Evolutionary conservation across 2,113 vertebrate genomes (phyloP).

Genomic region (Dicerorhinus sumatrensis): DNA sequence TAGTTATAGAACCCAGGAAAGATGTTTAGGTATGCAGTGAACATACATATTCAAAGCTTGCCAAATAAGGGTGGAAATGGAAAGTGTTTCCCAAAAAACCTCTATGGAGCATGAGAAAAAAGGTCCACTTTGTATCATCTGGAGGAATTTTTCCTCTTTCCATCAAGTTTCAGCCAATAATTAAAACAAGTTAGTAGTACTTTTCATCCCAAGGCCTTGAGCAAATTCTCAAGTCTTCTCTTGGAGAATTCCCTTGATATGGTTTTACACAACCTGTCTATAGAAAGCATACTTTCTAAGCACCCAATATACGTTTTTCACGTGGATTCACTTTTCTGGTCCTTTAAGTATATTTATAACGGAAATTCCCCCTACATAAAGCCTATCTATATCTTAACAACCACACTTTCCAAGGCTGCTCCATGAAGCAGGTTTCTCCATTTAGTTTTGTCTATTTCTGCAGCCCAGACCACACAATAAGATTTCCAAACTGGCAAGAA

Average conservation of each 20-base stretch:
- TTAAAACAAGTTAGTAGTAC: background rate
- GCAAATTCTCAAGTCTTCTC: background rate
- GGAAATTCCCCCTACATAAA: constrained; percentile 51
- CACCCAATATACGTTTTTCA: background rate
- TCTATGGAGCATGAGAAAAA: background rate
- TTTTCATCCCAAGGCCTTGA: background rate
- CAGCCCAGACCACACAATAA: background rate
- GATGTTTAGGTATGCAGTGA: background rate
- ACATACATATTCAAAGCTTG: background rate
- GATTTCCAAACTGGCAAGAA: constrained; percentile 54
- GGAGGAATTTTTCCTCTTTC: background rate
- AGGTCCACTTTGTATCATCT: constrained; percentile 35
- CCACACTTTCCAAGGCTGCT: constrained; percentile 39
- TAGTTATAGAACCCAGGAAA: background rate
- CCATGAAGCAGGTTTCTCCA: background rate
- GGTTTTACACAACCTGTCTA: background rate
- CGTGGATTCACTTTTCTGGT: background rate
- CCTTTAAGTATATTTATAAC: background rate
- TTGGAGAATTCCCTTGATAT: background rate
- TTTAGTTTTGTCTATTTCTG: constrained; percentile 47
- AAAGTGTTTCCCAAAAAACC: background rate
- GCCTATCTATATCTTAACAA: constrained; percentile 12
- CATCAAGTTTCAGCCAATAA: constrained; percentile 40
- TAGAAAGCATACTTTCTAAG: background rate
- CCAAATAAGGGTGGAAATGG: constrained; percentile 5